phyloP scores from a whole-genome alignment of 2,888 invertebrate species.

The Boloria euphrosyne region DNA sequence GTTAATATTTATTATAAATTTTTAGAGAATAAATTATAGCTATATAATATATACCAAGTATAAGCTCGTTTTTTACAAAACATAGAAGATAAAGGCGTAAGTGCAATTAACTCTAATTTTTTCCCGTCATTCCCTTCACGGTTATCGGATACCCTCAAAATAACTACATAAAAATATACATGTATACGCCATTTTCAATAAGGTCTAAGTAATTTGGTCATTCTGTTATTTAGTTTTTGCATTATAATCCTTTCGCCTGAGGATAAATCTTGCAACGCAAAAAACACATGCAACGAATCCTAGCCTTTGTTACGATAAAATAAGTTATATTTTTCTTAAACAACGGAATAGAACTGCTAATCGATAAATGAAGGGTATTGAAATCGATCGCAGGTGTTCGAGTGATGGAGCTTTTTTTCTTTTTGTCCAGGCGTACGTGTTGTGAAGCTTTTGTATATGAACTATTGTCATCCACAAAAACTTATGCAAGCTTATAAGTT shows the following conservation, averaged over 20 bases:
- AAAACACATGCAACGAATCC: not conserved
- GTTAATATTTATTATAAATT: no score
- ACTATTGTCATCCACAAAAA: conserved; percentile 53
- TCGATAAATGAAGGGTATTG: conserved; percentile 73
- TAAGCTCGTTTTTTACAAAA: no score
- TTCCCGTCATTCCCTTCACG: conserved; percentile 11
- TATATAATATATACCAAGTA: no score
- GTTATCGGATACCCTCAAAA: conserved; percentile 15
- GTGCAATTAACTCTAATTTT: not conserved
- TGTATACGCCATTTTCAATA: conserved; percentile 20
- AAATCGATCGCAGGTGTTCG: conserved; percentile 76
- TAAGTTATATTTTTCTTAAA: conserved; percentile 12
- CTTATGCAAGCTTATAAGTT: not conserved
- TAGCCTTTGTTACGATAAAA: not conserved
- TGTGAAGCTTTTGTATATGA: conserved; percentile 42
- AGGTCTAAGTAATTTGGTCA: conserved; percentile 32
- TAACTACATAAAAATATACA: conserved; percentile 6
- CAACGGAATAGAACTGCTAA: conserved; percentile 47
- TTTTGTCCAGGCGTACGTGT: conserved; percentile 57
- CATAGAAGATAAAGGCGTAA: no score
- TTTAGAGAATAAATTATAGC: conserved; percentile 44
- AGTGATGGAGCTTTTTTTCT: conserved; percentile 71
- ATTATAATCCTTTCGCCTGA: conserved; percentile 36
- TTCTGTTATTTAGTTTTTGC: conserved; percentile 32
- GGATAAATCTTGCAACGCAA: conserved; percentile 24